Evolutionary conservation across 1,140 invertebrate species (phyloP).

Genomic region (Batillaria attramentaria): DNA sequence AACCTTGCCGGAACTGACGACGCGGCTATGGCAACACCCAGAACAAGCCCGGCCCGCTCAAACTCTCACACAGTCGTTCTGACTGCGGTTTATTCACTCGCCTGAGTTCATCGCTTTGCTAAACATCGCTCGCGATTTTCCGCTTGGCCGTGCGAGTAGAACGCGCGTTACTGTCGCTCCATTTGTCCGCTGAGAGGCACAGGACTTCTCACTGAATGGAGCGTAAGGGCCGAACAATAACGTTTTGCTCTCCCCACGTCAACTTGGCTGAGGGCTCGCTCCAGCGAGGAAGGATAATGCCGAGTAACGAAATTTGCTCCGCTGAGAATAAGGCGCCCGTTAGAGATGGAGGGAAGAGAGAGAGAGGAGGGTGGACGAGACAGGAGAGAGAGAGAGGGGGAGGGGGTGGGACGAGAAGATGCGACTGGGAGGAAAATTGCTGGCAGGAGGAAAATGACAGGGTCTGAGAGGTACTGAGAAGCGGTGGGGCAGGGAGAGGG

Average conservation of each 20-base stretch:
- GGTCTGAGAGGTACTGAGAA: slow-evolving; percentile 26
- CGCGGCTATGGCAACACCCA: no score
- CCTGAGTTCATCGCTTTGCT: slow-evolving; percentile 4
- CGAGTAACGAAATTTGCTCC: slow-evolving; percentile 16
- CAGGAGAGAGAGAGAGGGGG: neutral
- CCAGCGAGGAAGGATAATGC: slow-evolving; percentile 14
- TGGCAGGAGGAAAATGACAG: slow-evolving; percentile 31
- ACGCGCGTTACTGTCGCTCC: neutral
- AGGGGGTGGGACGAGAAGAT: neutral
- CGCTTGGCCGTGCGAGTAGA: neutral
- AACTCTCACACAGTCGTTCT: no score
- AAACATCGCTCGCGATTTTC: slow-evolving; percentile 8
- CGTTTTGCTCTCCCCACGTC: neutral
- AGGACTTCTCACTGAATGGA: slow-evolving; percentile 1
- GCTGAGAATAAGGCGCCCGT: slow-evolving; percentile 2
- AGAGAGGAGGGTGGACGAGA: neutral
- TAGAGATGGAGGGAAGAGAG: neutral
- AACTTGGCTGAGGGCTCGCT: neutral
- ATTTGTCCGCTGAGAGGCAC: neutral
- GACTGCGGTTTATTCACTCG: neutral
- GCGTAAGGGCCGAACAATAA: neutral
- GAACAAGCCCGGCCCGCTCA: no score
- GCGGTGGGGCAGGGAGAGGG: neutral
- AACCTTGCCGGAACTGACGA: no score
- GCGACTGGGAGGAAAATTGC: slow-evolving; percentile 22